Conservation (phyloP, 2,113 vertebrate species). For the Scortum barcoo region DNA sequence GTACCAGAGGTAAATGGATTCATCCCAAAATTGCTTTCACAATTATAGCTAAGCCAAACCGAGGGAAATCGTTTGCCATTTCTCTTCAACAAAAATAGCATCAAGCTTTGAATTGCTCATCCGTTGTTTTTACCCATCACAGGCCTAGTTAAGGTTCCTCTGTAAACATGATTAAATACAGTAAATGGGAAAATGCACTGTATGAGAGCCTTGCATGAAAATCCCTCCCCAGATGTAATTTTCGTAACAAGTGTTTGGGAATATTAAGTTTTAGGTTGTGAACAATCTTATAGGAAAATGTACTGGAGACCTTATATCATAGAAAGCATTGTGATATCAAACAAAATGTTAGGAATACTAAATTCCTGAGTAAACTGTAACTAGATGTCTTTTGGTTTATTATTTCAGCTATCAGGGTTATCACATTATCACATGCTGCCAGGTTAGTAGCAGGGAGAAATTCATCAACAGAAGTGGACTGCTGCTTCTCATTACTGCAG, state of each 20-base stretch:
- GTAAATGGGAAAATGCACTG: conserved; percentile 62
- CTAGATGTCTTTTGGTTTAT: conserved; percentile 31
- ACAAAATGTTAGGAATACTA: not conserved
- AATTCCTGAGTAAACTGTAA: conserved; percentile 7
- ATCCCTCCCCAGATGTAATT: conserved; percentile 28
- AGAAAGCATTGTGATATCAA: conserved; percentile 4
- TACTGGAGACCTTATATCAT: not conserved
- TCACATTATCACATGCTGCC: conserved; percentile 26
- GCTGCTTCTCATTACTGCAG: conserved; percentile 74
- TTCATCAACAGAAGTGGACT: conserved; percentile 50
- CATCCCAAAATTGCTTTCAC: conserved; percentile 80
- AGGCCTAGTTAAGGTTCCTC: conserved; percentile 67
- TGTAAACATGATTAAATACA: conserved; percentile 78
- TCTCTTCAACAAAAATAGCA: conserved; percentile 79
- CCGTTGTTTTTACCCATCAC: conserved; percentile 67
- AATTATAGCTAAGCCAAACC: conserved; percentile 81
- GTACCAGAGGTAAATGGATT: conserved; percentile 79
- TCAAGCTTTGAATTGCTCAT: conserved; percentile 70
- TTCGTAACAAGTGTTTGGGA: conserved; percentile 15
- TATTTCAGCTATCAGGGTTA: conserved; percentile 36
- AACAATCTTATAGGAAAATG: not conserved
- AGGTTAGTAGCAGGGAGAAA: conserved; percentile 57
- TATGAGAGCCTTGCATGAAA: conserved; percentile 32
- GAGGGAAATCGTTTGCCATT: conserved; percentile 77
- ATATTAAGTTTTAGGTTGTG: not conserved